phyloP scores from a whole-genome alignment of 30 jellyfish, hydroid and myxozoan genomes.

The Nemopilema nomurai region DNA sequence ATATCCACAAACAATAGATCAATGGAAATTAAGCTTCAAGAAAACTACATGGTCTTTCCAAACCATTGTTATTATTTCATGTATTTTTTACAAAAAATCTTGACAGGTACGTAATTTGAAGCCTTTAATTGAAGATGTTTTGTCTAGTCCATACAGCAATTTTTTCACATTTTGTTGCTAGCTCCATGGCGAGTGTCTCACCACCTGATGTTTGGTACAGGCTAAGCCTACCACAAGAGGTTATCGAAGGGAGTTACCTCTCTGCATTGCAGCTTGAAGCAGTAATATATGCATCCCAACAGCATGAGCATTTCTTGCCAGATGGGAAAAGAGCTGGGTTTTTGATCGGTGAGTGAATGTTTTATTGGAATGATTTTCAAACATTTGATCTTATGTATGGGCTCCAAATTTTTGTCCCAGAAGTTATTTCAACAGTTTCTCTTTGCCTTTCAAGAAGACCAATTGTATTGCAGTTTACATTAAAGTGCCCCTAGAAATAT shows the following conservation, averaged over 20 bases:
- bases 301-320: constrained; percentile 91
- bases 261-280: constrained; percentile 99
- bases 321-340: constrained; percentile 98
- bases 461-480: too few relatives aligned
- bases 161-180: background rate
- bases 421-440: too few relatives aligned
- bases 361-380: background rate
- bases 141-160: background rate
- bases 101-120: too few relatives aligned
- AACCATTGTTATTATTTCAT: too few relatives aligned
- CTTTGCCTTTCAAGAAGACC: too few relatives aligned
- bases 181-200: constrained; percentile 99
- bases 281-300: constrained; percentile 98
- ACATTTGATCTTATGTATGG: background rate
- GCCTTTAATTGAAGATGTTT: background rate
- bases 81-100: too few relatives aligned
- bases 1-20: background rate
- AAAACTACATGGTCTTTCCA: too few relatives aligned
- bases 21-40: too few relatives aligned
- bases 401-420: background rate
- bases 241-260: constrained; percentile 65
- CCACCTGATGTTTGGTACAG: constrained; percentile 99
- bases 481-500: too few relatives aligned
- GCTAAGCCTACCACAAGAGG: constrained; percentile 77
- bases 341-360: constrained; percentile 82